A percentile compares a stretch with the other conserved stretches of the same genome.
Conservation (phyloP, 2,888 invertebrate species). For the Ennomos erosarius region DNA sequence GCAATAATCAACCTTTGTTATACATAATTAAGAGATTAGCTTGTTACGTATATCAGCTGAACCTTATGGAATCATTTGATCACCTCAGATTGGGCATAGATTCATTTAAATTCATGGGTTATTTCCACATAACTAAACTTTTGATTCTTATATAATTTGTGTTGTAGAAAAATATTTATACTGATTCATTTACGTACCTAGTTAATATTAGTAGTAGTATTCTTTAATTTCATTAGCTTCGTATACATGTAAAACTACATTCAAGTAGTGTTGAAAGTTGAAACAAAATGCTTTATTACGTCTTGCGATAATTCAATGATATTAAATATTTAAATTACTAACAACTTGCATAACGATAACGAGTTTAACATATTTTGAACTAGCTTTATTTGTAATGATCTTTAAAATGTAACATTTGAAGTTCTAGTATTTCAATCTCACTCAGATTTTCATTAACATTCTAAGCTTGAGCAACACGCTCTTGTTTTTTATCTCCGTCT, state of each 20-base stretch:
- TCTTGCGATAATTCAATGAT: conserved; percentile 13
- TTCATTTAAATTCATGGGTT: conserved; percentile 15
- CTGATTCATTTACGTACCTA: conserved; percentile 3
- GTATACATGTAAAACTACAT: conserved; percentile 10
- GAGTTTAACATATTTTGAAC: too few relatives aligned
- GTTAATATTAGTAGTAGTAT: too few relatives aligned
- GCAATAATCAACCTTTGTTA: conserved; percentile 27
- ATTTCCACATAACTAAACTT: conserved; percentile 4
- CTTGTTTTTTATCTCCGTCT: conserved; percentile 4
- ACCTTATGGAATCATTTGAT: too few relatives aligned
- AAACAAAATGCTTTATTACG: conserved; percentile 17
- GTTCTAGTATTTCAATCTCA: too few relatives aligned
- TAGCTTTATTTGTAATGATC: too few relatives aligned
- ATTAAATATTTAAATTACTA: conserved; percentile 10
- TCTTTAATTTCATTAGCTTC: conserved; percentile 5
- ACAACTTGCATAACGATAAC: too few relatives aligned
- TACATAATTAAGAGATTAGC: background rate
- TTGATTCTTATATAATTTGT: conserved; percentile 16
- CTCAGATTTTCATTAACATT: background rate
- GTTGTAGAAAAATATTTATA: conserved; percentile 18
- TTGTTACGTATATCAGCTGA: background rate
- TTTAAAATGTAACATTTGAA: too few relatives aligned
- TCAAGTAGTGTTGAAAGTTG: conserved; percentile 15
- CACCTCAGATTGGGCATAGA: background rate
- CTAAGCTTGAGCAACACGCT: background rate